Conservation (phyloP, 1,140 invertebrate species). For the Leptinotarsa undecemlineata region DNA sequence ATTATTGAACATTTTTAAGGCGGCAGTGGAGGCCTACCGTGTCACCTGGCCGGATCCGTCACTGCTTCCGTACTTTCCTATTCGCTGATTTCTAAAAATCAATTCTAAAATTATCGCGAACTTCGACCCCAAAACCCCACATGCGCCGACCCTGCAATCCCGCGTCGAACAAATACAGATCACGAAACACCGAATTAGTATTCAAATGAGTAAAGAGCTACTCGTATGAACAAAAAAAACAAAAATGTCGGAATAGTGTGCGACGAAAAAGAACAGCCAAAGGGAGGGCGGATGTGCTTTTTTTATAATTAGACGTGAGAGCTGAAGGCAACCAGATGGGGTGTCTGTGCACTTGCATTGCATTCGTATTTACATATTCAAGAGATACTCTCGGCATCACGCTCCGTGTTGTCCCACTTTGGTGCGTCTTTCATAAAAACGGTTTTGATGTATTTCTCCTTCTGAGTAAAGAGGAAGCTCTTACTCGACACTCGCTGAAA, state of each 20-base stretch:
- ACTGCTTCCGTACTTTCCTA: too few relatives aligned
- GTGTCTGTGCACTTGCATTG: not conserved
- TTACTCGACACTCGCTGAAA: too few relatives aligned
- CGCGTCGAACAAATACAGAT: not conserved
- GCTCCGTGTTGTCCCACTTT: not conserved
- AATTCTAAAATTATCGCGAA: too few relatives aligned
- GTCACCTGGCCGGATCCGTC: too few relatives aligned
- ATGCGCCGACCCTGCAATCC: not conserved
- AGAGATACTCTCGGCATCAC: not conserved
- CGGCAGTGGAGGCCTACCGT: too few relatives aligned
- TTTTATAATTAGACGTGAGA: constrained; percentile 21
- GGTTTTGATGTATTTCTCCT: not conserved
- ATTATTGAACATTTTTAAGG: too few relatives aligned
- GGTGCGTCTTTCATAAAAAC: not conserved
- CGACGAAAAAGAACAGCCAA: not conserved
- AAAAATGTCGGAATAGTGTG: not conserved
- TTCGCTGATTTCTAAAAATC: too few relatives aligned
- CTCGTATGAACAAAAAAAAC: not conserved
- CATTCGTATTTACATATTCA: constrained; percentile 15
- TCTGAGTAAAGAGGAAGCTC: too few relatives aligned
- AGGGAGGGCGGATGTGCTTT: not conserved
- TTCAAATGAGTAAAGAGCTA: not conserved
- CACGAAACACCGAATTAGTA: not conserved
- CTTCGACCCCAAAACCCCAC: too few relatives aligned
- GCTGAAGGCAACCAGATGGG: constrained; percentile 20